Conservation (phyloP, 2,888 invertebrate genomes). For the Ectropis crepuscularia region DNA sequence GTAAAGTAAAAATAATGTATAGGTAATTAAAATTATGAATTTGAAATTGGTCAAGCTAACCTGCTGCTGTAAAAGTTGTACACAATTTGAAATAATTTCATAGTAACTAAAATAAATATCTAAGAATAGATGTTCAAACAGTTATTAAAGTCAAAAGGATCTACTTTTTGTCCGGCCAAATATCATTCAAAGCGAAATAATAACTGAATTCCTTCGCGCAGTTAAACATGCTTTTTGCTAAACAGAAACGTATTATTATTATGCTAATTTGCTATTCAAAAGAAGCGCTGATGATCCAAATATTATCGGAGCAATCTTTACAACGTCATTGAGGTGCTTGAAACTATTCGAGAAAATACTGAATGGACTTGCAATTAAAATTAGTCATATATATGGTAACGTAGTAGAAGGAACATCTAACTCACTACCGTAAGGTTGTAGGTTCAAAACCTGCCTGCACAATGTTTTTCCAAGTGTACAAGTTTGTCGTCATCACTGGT, state of each 20-base stretch:
- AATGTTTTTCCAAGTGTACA: too few species aligned
- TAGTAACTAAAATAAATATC: not conserved
- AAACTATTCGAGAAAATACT: slow-evolving; percentile 4
- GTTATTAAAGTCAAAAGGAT: slow-evolving; percentile 1
- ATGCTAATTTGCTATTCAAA: slow-evolving; percentile 30
- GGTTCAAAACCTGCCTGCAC: too few species aligned
- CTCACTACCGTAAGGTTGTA: too few species aligned
- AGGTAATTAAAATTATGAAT: too few species aligned
- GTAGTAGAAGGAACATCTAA: too few species aligned
- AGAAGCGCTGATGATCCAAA: slow-evolving; percentile 26
- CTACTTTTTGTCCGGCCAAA: slow-evolving; percentile 12
- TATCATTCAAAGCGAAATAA: slow-evolving; percentile 10
- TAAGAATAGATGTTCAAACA: not conserved
- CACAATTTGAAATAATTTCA: too few species aligned
- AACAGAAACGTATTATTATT: slow-evolving; percentile 13
- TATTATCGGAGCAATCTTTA: slow-evolving; percentile 29
- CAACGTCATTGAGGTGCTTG: slow-evolving; percentile 18
- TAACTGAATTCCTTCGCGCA: slow-evolving; percentile 19
- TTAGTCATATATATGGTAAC: not conserved
- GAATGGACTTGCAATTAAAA: not conserved
- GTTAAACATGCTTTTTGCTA: slow-evolving; percentile 28
- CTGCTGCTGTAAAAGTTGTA: too few species aligned
- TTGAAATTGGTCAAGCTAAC: too few species aligned
- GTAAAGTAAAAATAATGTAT: too few species aligned
- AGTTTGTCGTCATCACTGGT: too few species aligned